phyloP scores from a whole-genome alignment of 2,113 vertebrate genomes.

The Labeo rohita region DNA sequence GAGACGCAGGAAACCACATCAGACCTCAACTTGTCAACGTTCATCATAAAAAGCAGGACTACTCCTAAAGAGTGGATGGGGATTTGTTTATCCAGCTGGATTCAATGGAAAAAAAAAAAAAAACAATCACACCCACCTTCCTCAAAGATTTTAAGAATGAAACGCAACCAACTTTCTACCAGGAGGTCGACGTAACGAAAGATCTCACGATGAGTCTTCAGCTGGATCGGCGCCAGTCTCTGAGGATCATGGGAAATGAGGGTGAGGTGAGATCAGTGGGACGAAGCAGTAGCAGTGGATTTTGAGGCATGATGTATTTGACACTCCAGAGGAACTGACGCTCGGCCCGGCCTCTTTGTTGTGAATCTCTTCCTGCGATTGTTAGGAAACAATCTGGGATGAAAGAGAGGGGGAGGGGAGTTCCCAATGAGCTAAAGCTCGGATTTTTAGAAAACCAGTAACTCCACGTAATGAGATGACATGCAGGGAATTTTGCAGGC shows the following conservation, averaged over 20 bases:
- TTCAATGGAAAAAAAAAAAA: too few relatives aligned
- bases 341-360: slow-evolving; percentile 45
- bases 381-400: slow-evolving; percentile 60
- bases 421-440: slow-evolving; percentile 53
- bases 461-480: slow-evolving; percentile 12
- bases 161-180: background rate
- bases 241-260: background rate
- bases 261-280: background rate
- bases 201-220: background rate
- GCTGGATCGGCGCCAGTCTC: background rate
- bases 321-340: slow-evolving; percentile 18
- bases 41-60: background rate
- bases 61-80: background rate
- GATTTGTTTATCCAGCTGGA: slow-evolving; percentile 26
- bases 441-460: slow-evolving; percentile 35
- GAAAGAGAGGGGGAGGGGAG: slow-evolving; percentile 26
- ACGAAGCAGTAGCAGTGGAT: background rate
- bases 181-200: background rate
- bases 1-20: slow-evolving; percentile 20
- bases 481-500: slow-evolving; percentile 1
- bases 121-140: background rate
- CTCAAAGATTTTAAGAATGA: background rate
- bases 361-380: slow-evolving; percentile 76
- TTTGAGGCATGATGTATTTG: slow-evolving; percentile 2
- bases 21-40: background rate